Evolutionary conservation across 2,888 invertebrate genomes (phyloP), one percentile per base, ranked within the genome.

Genomic region (Pheosia gnoma): DNA sequence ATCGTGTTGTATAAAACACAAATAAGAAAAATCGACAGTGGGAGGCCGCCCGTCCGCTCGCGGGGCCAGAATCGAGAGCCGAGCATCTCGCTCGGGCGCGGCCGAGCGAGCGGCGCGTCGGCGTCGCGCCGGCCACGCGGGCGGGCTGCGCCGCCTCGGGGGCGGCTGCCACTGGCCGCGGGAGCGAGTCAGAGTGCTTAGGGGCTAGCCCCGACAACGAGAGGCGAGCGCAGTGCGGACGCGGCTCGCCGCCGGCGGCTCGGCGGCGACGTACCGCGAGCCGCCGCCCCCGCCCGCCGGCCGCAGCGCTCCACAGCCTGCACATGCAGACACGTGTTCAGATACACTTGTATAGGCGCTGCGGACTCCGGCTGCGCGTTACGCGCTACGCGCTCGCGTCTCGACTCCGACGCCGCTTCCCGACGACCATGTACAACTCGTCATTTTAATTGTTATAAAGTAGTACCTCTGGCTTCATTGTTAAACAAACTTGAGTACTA

Each of bases 141-240:
- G 69, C 69, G 66, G 62, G 66, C 67, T 62, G 63, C 74, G 78
- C 79, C 75, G 69, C 80, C 83, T 85, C 90, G 90, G 88, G 89
- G 90, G 90, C 91, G 91, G 90, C 90, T 86, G 88, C 86, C 90
- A 89, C 89, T 82, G 82, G 89, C 90, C 90, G 89, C 89, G 83
- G 82, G 89, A 82, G 84, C 88, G 79, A 82, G 85, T 83, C 87
- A 80, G 83, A 83, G 85, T 80, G 85, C 84, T 78, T 83, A 83
- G 88, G 86, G 88, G 87, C 84, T 85, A 86, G 88, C 87, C 88
- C 89, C 87, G 80, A 79, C 83, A 79, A 86, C 85, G 71, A 85
- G 86, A 79, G 88, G 87, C 89, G 84, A 82, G 84, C 81, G 84
- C 83, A 80, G 79, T 72, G 84, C 80, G 82, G 80, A 74, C 77